Evolutionary conservation across 2,797 vertebrate genomes (phyloP).

Genomic region (Sebastes hubbsi): DNA sequence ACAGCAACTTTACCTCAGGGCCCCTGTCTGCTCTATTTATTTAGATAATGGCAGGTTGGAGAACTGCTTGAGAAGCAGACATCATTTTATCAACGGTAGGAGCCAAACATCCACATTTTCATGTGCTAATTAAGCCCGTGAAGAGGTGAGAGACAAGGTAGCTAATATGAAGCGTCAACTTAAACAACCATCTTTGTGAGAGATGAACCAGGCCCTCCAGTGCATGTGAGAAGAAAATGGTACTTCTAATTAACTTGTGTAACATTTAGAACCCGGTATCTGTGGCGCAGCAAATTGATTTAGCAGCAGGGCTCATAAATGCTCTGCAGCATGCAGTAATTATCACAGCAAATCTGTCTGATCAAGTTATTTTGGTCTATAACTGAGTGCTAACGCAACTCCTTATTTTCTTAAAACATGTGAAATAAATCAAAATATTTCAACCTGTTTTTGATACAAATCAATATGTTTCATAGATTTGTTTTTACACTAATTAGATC

Average conservation of each 20-base stretch:
- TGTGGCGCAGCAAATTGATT: constrained; percentile 48
- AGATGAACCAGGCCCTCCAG: constrained; percentile 1
- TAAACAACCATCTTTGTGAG: not conserved
- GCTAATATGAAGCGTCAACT: not conserved
- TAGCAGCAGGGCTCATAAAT: constrained; percentile 34
- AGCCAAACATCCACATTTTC: not conserved
- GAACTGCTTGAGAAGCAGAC: not conserved
- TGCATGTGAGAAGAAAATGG: constrained; percentile 7
- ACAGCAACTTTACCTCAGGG: not conserved
- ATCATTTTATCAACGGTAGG: not conserved
- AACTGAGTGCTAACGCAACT: not conserved
- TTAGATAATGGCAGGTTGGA: not conserved
- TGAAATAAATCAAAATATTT: not conserved
- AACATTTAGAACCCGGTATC: constrained; percentile 37
- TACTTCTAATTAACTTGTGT: constrained; percentile 36
- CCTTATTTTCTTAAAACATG: not conserved
- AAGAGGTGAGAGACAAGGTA: not conserved
- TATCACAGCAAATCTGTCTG: constrained; percentile 16
- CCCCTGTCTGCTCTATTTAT: not conserved
- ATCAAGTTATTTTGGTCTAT: constrained; percentile 21
- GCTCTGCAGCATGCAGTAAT: constrained; percentile 10
- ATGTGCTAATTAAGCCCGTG: not conserved
- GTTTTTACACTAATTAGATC: not conserved
- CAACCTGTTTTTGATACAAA: not conserved
- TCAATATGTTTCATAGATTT: not conserved